A percentile compares a stretch with the other conserved stretches of the same genome.
Conservation (phyloP, 2,113 vertebrate genomes). For the Dasypus novemcinctus region DNA sequence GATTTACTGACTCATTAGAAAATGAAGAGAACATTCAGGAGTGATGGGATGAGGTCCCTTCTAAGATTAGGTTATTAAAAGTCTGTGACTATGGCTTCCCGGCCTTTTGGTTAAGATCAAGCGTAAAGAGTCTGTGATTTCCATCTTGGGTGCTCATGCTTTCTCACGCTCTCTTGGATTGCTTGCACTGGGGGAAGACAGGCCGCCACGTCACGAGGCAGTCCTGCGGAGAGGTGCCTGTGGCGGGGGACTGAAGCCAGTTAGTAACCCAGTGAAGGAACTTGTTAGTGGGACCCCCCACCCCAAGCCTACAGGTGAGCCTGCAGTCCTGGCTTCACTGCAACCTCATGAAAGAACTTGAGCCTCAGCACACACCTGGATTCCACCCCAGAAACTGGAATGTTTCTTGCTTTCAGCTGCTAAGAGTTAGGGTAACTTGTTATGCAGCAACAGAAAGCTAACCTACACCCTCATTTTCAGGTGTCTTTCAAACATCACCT, state of each 20-base stretch:
- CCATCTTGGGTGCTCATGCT: background rate
- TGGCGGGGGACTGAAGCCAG: background rate
- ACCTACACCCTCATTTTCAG: background rate
- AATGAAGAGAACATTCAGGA: background rate
- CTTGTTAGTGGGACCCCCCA: background rate
- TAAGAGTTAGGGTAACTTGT: background rate
- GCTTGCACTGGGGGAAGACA: background rate
- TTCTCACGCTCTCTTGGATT: background rate
- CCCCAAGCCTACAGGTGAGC: background rate
- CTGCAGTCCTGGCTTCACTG: background rate
- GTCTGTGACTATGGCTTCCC: background rate
- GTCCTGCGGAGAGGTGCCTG: background rate
- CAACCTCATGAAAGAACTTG: background rate
- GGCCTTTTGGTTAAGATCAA: no score
- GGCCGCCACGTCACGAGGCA: background rate
- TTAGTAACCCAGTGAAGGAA: no score
- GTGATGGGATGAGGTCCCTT: background rate
- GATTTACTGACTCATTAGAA: background rate
- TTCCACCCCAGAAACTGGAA: background rate
- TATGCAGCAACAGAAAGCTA: background rate
- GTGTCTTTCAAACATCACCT: background rate
- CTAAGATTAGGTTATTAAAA: background rate
- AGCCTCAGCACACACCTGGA: background rate
- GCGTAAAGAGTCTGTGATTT: background rate
- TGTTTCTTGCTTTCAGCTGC: background rate